phyloP scores from a whole-genome alignment of 2,113 vertebrate species.

The Lethenteron reissneri region DNA sequence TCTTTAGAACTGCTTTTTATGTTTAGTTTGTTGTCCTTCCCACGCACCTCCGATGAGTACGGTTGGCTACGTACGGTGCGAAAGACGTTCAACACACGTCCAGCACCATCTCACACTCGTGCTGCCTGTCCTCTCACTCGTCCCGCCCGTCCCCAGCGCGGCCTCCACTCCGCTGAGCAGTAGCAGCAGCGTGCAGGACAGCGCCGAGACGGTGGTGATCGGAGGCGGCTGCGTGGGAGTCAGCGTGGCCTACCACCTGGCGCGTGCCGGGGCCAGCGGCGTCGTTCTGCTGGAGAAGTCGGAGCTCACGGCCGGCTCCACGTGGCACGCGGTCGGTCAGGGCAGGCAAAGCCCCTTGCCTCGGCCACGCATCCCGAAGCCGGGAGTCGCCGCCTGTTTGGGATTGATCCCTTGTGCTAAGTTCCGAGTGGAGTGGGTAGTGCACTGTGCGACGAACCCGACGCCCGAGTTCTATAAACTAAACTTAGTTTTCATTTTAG shows the following conservation, averaged over 20 bases:
- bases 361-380: too few relatives aligned
- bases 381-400: too few relatives aligned
- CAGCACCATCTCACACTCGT: not conserved
- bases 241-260: constrained; percentile 76
- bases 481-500: too few relatives aligned
- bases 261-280: constrained; percentile 69
- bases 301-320: constrained; percentile 85
- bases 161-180: not conserved
- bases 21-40: not conserved
- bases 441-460: too few relatives aligned
- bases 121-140: not conserved
- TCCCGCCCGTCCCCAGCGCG: not conserved
- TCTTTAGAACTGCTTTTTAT: too few relatives aligned
- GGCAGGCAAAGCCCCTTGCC: too few relatives aligned
- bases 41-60: not conserved
- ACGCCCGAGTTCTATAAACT: too few relatives aligned
- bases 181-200: constrained; percentile 45
- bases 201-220: constrained; percentile 59
- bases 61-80: not conserved
- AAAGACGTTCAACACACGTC: not conserved
- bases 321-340: constrained; percentile 63
- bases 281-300: constrained; percentile 83
- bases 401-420: too few relatives aligned
- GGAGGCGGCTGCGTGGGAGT: constrained; percentile 78
- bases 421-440: too few relatives aligned